Evolutionary conservation across 2,888 invertebrate species (phyloP).

Genomic region (Cyaniris semiargus): DNA sequence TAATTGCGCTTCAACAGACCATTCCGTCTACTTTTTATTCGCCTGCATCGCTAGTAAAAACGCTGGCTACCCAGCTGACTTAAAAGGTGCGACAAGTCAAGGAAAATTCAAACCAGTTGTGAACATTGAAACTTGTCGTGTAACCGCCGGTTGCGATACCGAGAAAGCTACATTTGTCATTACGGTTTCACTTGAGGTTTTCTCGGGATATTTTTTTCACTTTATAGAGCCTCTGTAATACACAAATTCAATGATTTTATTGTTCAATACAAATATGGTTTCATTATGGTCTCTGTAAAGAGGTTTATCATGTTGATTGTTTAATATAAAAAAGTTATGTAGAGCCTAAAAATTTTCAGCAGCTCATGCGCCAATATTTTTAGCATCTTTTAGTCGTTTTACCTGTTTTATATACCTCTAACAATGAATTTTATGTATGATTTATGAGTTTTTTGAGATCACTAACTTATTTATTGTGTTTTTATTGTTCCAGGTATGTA

Average conservation of each 20-base stretch:
- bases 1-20: conserved; percentile 79
- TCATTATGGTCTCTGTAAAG: background rate
- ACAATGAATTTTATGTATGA: background rate
- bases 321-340: background rate
- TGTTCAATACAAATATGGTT: background rate
- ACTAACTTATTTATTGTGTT: conserved; percentile 35
- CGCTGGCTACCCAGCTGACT: conserved; percentile 64
- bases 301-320: background rate
- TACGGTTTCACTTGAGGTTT: conserved; percentile 54
- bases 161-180: conserved; percentile 59
- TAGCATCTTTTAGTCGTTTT: background rate
- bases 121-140: conserved; percentile 57
- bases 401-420: background rate
- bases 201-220: conserved; percentile 52
- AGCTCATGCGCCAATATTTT: background rate
- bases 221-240: conserved; percentile 1
- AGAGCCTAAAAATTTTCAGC: background rate
- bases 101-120: conserved; percentile 56
- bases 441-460: conserved; percentile 14
- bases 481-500: conserved; percentile 61
- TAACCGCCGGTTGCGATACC: conserved; percentile 64
- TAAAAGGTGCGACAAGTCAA: conserved; percentile 60
- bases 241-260: conserved; percentile 3
- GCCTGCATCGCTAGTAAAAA: conserved; percentile 79
- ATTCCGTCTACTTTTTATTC: conserved; percentile 79